Base-by-base conservation (phyloP, 2,113 vertebrate species). In the Sarotherodon lohbergeri region DNA sequence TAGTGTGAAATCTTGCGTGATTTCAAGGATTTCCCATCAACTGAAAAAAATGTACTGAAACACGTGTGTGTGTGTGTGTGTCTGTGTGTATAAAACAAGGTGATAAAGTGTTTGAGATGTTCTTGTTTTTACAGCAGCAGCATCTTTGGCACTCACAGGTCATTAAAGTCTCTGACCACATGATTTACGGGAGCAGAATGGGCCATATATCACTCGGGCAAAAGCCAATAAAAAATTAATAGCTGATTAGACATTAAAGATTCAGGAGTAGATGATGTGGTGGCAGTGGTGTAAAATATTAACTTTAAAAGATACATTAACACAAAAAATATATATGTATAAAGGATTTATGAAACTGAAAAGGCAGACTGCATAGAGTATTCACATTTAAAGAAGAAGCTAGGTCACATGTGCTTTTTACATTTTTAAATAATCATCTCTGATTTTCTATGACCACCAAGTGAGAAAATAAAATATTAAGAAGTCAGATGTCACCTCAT, bases 141-240 rank as follows among this genome's bases (percentile, higher is more conserved):
- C 56, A 7, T 55, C 85, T 85, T 46, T 56, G 59, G 61, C 87
- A 50, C 34, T 10, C 43, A 6, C 24, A 3, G 19, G 17, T 43
- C 68, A 19, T 93, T 68, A 91, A 88, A 80, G 24, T 32, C 43
- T 89, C 86, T 3, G 10, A 85, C 5, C 63, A 2, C 7, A 16
- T 78, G 84, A 90, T 90, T 83, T 46, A 92, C n/a, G 8, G 71
- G 24, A 9, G 81, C 34, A 27, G 59, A 36, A 41, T 4, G 19
- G 27, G 79, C 82, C 52, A 13, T 88, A 85, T 88, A 82, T 88
- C 89, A 86, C 34, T 14, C 1, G 5, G 36, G 55, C 81, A 63
- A 52, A 68, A 34, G 29, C 85, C 79, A 63, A 91, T 90, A 56
- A 91, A 91, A 89, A 73, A 88, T 85, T 27, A 81, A 88, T 86